Evolutionary conservation across 2,113 vertebrate species (phyloP).

Genomic region (Carettochelys insculpta): DNA sequence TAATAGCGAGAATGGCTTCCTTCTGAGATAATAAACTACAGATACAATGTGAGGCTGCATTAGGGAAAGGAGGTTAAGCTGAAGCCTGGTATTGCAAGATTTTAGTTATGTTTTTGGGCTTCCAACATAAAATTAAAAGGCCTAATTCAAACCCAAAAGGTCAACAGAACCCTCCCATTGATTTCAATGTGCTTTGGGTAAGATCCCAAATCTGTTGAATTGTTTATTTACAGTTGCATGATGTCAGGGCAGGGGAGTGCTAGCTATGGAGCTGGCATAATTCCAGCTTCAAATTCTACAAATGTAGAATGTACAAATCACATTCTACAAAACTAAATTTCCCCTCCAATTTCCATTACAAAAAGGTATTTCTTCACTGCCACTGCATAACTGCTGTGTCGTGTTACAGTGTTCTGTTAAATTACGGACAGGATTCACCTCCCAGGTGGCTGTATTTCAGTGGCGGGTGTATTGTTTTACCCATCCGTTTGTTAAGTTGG

Average conservation of each 20-base stretch:
- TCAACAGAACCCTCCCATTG: neutral
- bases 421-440: conserved; percentile 54
- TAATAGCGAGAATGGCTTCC: neutral
- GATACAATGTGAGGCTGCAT: neutral
- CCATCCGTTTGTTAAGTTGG: conserved; percentile 37
- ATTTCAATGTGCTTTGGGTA: neutral
- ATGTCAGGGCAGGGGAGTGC: neutral
- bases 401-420: conserved; percentile 33
- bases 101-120: neutral
- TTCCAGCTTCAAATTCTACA: conserved; percentile 59
- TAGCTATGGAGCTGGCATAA: conserved; percentile 51
- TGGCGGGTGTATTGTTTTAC: conserved; percentile 45
- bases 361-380: conserved; percentile 67
- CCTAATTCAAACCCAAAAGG: neutral
- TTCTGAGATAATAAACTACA: neutral
- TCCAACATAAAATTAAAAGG: neutral
- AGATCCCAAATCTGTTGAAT: neutral
- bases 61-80: neutral
- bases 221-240: neutral
- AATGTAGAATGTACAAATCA: too few relatives aligned
- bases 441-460: conserved; percentile 46
- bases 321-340: conserved; percentile 58
- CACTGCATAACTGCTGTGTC: conserved; percentile 49
- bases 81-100: neutral
- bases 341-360: conserved; percentile 67